Base-by-base conservation (phyloP, 2,888 invertebrate genomes). In the Eupeodes latifasciatus region DNA sequence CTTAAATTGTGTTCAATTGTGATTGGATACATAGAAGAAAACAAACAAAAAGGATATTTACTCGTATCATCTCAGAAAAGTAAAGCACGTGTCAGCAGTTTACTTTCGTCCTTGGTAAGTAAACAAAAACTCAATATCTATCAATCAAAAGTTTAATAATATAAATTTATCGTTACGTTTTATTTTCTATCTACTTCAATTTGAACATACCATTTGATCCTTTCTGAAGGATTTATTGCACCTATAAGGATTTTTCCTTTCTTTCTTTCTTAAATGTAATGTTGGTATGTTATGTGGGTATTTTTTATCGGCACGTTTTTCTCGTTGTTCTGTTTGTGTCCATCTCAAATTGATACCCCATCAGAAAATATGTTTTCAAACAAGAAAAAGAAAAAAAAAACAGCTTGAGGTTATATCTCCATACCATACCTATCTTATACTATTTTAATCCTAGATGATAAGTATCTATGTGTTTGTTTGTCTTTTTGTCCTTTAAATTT, bases 401-500 rank as follows among this genome's bases (percentile, higher is more conserved):
- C 57, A 5, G 14, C 72, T 53, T 59, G 3, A 16, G n/a, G 27
- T 44, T 27, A 3, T 27, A 27, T 53, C 2, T n/a, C 34, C 12
- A 4, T 34, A 0, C 3, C 14, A 14, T 59, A 34, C 27, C 40
- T 9, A 40, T 40, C 9, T 40, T 40, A 40, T 40, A 7, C 40
- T 40, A 40, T 40, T 27, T 40, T 40, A 34, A 59, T 67, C 27
- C 27, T 7, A 34, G n/a, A 71, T 40, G 71, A 57, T 44, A 72
- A 40, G 40, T 40, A 40, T 49, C 12, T 47, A 11, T 27, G 47
- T 66, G 12, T 72, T 19, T 66, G 12, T 72, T 19, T 47, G n/a
- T 71, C 10, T 57, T 55, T 71, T 71, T 53, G 71, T 71, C 55
- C 44, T 44, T 72, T 72, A 59, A 59, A 72, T 72, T 72, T 72